Conservation (phyloP, 2,888 invertebrate species). For the Congeria kusceri region DNA sequence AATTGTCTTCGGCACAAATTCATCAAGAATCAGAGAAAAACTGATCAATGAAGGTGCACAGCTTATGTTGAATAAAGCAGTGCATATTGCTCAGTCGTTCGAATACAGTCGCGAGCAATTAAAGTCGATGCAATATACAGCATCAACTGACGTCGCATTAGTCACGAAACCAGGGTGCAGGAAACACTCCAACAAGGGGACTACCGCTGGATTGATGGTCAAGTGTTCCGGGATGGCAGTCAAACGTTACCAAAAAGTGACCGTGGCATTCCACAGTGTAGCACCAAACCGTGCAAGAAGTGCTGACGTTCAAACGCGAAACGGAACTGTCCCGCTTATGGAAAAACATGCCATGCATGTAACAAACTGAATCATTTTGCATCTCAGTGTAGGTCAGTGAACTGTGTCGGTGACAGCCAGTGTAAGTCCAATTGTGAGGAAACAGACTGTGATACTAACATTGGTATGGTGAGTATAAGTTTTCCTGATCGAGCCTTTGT, state of each 20-base stretch:
- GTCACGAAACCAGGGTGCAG: not conserved
- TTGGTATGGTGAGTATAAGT: constrained; percentile 15
- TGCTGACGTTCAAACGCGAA: not conserved
- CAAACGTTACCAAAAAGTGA: not conserved
- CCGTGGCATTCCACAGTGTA: not conserved
- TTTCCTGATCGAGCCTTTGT: constrained; percentile 21
- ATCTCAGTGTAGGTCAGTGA: not conserved
- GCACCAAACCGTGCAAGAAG: not conserved
- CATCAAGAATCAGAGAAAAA: not conserved
- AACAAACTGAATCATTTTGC: constrained; percentile 12
- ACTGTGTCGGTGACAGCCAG: not conserved
- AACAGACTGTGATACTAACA: not conserved
- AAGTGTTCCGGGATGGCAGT: too few relatives aligned
- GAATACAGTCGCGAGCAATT: constrained; percentile 5
- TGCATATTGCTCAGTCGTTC: not conserved
- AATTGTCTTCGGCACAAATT: constrained; percentile 3
- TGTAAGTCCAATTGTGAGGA: not conserved
- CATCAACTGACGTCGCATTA: not conserved
- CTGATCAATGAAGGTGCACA: constrained; percentile 12
- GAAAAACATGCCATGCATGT: not conserved
- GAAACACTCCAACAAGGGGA: not conserved
- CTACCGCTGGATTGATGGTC: not conserved
- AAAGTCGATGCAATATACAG: not conserved
- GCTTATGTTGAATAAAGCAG: not conserved
- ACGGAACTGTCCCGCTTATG: not conserved